Base-by-base conservation (phyloP, 2,797 vertebrate species). In the Rhinophrynus dorsalis region DNA sequence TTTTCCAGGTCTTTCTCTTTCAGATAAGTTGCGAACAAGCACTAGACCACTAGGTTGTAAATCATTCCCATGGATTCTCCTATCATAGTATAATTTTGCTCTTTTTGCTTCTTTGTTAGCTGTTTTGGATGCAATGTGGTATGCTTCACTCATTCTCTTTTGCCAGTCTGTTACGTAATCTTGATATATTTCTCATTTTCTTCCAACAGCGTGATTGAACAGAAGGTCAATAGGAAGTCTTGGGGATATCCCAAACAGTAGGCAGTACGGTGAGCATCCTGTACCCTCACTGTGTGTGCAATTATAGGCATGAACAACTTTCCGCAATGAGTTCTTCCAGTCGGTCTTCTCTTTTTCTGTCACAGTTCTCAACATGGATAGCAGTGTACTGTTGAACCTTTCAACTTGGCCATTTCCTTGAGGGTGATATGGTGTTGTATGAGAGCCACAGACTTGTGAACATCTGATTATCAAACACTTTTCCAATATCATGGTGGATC, bases 231-330 rank as follows among this genome's bases (percentile, higher is more conserved):
- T 38, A 6, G 54, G 54, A 18, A 57, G 30, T 37, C 54, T 57
- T 37, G 54, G 54, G 5, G 54, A 57, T 37, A 32, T 38, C 9
- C 54, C 54, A 37, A 37, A 57, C 2, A 37, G 20, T n/a, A 57
- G 17, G 15, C 9, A 57, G 15, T 18, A 57, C 12, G 55, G 32
- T 37, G 2, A 38, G 20, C 33, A 55, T 10, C 27, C 27, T 2
- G 29, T 55, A 17, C 27, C 51, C 15, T 55, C 30, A 21, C 51
- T 57, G 9, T 10, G 11, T 17, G 55, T 37, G 21, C 17, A 57
- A 20, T 57, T 57, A 18, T 57, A 57, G 9, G 55, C 29, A 5
- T 56, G 2, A 9, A 33, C 32, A 4, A 38, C 55, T 12, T 57
- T 21, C 23, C n/a, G 6, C 20, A 57, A 13, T 11, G 55, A 57